phyloP scores from a whole-genome alignment of 2,113 vertebrate genomes.

The Hyla sarda region DNA sequence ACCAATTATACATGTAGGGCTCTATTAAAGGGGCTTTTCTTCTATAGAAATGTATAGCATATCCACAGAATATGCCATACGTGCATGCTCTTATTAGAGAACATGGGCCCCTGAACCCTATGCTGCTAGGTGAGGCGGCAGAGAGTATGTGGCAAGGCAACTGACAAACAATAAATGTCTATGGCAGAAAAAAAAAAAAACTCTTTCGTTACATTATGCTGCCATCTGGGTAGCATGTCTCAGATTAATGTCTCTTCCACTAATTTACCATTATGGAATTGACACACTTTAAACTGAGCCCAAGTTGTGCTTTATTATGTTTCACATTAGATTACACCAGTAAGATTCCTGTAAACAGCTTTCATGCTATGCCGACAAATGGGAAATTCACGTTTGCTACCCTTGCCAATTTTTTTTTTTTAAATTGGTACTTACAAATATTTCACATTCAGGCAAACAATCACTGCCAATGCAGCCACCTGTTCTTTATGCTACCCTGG shows the following conservation, averaged over 20 bases:
- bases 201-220: too few species aligned
- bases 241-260: background rate
- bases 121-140: too few species aligned
- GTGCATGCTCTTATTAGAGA: too few species aligned
- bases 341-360: constrained; percentile 11
- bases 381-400: constrained; percentile 12
- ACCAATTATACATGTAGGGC: too few species aligned
- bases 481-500: constrained; percentile 51
- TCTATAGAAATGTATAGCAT: background rate
- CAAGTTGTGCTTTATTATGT: background rate
- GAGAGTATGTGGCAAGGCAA: too few species aligned
- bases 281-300: background rate
- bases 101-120: too few species aligned
- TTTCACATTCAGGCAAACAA: constrained; percentile 29
- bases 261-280: background rate
- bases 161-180: too few species aligned
- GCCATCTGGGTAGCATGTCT: background rate
- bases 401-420: constrained; percentile 31
- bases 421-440: constrained; percentile 45
- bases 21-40: background rate
- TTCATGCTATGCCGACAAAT: background rate
- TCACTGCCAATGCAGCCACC: constrained; percentile 51
- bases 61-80: background rate
- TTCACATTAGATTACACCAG: background rate
- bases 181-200: too few species aligned